Percentiles rank a stretch among this genome's conserved stretches.
phyloP scores from a whole-genome alignment of 2,888 invertebrate species.

The Drosophila leonis region DNA sequence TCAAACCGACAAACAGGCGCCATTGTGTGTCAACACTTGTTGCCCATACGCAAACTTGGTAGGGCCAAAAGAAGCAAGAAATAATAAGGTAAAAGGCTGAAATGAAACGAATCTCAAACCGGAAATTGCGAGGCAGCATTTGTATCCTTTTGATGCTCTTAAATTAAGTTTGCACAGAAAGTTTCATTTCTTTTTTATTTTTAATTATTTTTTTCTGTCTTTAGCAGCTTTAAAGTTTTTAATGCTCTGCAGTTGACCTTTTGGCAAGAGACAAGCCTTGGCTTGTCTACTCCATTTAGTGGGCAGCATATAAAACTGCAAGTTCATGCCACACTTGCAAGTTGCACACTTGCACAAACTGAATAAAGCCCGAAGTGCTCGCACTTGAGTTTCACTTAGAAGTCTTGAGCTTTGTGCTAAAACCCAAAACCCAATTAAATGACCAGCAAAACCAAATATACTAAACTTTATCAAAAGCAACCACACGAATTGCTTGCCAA shows the following conservation, averaged over 20 bases:
- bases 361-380: slow-evolving; percentile 21
- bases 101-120: slow-evolving; percentile 57
- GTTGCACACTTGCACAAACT: slow-evolving; percentile 20
- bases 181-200: not conserved
- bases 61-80: slow-evolving; percentile 1
- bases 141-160: slow-evolving; percentile 68
- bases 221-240: slow-evolving; percentile 30
- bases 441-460: slow-evolving; percentile 48
- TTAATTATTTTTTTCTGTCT: slow-evolving; percentile 1
- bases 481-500: not conserved
- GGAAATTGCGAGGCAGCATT: slow-evolving; percentile 73
- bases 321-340: slow-evolving; percentile 36
- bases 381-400: slow-evolving; percentile 21
- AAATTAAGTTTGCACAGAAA: slow-evolving; percentile 63
- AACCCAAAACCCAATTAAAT: slow-evolving; percentile 54
- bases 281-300: not conserved
- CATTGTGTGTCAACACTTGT: slow-evolving; percentile 41
- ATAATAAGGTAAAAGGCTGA: slow-evolving; percentile 50
- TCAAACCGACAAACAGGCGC: slow-evolving; percentile 21
- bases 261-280: not conserved
- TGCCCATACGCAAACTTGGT: slow-evolving; percentile 33
- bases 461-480: slow-evolving; percentile 47
- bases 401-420: slow-evolving; percentile 17
- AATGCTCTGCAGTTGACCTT: slow-evolving; percentile 38
- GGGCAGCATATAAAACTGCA: slow-evolving; percentile 21